Percentiles rank a stretch among this genome's conserved stretches.
These are phyloP conservation scores for Labeo rohita DNA, from an alignment of 2,113 vertebrate species.

Conservation along the genomic window DNA sequence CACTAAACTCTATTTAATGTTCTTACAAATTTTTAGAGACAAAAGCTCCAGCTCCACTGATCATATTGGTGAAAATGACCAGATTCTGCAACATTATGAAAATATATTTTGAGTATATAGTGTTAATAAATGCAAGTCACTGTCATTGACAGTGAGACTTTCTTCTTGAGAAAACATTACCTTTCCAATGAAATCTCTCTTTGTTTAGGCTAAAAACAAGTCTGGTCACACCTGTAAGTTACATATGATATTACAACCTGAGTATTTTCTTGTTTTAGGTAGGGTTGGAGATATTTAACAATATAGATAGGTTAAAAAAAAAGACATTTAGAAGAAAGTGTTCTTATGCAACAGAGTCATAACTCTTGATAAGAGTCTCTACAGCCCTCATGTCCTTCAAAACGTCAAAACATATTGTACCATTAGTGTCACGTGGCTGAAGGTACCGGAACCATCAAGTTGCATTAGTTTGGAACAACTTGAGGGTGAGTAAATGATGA, in stretches of 20 bases:
- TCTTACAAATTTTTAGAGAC: neutral
- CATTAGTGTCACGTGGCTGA: neutral
- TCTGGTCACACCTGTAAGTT: neutral
- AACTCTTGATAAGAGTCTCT: neutral
- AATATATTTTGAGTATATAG: neutral
- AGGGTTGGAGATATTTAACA: neutral
- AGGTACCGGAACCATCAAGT: neutral
- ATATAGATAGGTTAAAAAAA: neutral
- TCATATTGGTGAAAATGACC: neutral
- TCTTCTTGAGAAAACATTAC: too few species aligned
- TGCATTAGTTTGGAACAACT: too few species aligned
- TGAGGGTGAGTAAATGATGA: too few species aligned
- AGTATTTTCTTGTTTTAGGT: neutral
- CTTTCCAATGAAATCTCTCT: too few species aligned
- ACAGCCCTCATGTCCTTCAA: neutral
- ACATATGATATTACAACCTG: neutral
- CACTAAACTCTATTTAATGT: neutral
- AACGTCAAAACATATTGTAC: neutral
- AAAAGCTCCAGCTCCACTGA: neutral
- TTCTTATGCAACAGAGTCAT: neutral
- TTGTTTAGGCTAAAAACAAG: constrained; percentile 23
- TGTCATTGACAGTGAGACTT: neutral
- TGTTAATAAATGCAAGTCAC: neutral
- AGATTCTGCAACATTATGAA: neutral
- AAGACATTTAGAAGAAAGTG: too few species aligned